Evolutionary conservation across 2,888 invertebrate genomes (phyloP).

Genomic region (Andrena minutula): DNA sequence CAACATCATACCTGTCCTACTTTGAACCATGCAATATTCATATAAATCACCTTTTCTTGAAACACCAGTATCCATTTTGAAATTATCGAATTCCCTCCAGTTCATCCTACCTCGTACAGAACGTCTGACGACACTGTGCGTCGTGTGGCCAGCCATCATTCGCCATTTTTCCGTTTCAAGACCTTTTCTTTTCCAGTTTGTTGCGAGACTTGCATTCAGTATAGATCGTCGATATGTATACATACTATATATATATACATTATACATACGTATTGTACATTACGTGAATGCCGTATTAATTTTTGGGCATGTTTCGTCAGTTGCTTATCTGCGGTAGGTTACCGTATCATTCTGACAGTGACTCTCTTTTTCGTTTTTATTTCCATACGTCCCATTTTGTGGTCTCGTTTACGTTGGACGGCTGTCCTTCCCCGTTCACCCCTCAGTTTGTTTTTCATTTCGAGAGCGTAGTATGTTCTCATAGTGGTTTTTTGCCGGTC

Average conservation of each 20-base stretch:
- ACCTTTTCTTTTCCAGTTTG: constrained; percentile 46
- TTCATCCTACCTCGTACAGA: too few species aligned
- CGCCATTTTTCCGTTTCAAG: constrained; percentile 44
- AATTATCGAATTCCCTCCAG: constrained; percentile 1
- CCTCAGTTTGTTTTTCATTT: constrained; percentile 63
- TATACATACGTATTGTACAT: constrained; percentile 64
- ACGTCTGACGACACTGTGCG: constrained; percentile 12
- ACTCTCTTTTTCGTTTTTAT: constrained; percentile 17
- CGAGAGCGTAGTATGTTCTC: constrained; percentile 78
- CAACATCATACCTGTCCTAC: background rate
- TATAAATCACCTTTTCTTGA: background rate
- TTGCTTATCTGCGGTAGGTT: constrained; percentile 81
- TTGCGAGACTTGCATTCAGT: constrained; percentile 57
- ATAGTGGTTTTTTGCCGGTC: constrained; percentile 74
- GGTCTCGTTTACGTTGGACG: constrained; percentile 27
- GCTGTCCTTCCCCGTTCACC: background rate
- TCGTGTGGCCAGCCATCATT: constrained; percentile 29
- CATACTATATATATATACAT: constrained; percentile 47
- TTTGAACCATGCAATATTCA: background rate
- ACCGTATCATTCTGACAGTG: constrained; percentile 60
- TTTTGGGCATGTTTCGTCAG: constrained; percentile 83
- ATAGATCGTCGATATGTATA: constrained; percentile 50
- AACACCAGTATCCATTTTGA: background rate
- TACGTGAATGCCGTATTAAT: constrained; percentile 82
- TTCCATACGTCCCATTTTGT: constrained; percentile 61